Conservation (phyloP, 2,113 vertebrate genomes). For the Notarius lentiginosus region DNA sequence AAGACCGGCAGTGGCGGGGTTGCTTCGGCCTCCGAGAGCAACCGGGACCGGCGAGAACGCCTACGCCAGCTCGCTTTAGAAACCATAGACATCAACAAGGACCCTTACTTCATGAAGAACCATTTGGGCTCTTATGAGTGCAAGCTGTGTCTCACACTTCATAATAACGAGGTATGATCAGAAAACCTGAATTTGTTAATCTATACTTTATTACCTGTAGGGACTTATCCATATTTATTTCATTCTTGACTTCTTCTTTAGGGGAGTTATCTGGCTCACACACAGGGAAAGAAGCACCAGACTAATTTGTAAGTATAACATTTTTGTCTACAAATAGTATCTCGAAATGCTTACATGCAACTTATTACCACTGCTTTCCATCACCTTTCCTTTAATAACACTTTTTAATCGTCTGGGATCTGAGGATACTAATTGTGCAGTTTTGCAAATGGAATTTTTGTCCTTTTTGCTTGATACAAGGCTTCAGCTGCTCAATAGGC, state of each 20-base stretch:
- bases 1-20: constrained; percentile 96
- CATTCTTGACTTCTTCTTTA: constrained; percentile 57
- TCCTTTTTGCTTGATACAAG: too few relatives aligned
- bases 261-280: constrained; percentile 97
- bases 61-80: constrained; percentile 92
- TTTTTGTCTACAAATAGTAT: neutral
- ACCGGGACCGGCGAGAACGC: constrained; percentile 88
- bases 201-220: neutral
- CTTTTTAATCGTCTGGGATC: too few relatives aligned
- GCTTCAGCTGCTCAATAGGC: too few relatives aligned
- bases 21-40: constrained; percentile 93
- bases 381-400: too few relatives aligned
- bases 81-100: constrained; percentile 98
- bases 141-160: constrained; percentile 94
- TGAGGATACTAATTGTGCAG: too few relatives aligned
- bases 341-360: neutral
- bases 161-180: constrained; percentile 91
- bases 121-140: constrained; percentile 97
- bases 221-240: neutral
- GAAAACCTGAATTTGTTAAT: neutral
- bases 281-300: constrained; percentile 98
- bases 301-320: constrained; percentile 90
- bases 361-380: neutral
- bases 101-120: constrained; percentile 99
- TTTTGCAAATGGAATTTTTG: too few relatives aligned